Evolutionary conservation across 2,797 vertebrate species (phyloP).

Genomic region (Phrynocephalus guinanensis): DNA sequence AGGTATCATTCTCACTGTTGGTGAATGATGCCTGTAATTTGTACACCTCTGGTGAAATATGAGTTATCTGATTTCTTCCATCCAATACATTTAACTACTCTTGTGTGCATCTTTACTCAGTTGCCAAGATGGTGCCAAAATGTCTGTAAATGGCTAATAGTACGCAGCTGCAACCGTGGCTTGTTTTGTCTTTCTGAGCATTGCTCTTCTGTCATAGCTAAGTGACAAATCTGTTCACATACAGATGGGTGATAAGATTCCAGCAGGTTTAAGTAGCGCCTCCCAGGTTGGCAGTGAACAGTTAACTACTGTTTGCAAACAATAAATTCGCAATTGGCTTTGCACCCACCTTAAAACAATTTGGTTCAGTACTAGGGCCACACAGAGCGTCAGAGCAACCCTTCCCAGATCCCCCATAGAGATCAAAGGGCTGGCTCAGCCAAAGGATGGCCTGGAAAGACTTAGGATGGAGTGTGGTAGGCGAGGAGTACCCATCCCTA

Average conservation of each 20-base stretch:
- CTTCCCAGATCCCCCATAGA: slow-evolving; percentile 24
- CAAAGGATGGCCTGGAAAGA: slow-evolving; percentile 13
- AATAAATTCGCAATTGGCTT: slow-evolving; percentile 25
- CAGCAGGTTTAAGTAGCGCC: not conserved
- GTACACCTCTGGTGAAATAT: not conserved
- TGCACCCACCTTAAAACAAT: slow-evolving; percentile 39
- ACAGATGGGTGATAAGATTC: not conserved
- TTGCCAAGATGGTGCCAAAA: not conserved
- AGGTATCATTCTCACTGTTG: not conserved
- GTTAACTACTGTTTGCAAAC: slow-evolving; percentile 30
- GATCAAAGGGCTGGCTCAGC: slow-evolving; percentile 23
- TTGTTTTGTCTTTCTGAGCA: not conserved
- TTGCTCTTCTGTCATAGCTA: not conserved
- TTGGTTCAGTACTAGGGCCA: slow-evolving; percentile 18
- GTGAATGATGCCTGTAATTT: not conserved
- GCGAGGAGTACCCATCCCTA: slow-evolving; percentile 1
- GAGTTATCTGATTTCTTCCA: not conserved
- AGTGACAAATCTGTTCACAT: not conserved
- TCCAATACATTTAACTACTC: not conserved
- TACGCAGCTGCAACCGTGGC: not conserved
- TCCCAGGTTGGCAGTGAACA: slow-evolving; percentile 1
- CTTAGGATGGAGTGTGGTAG: slow-evolving; percentile 11
- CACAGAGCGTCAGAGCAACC: slow-evolving; percentile 20
- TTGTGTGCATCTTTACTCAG: not conserved
- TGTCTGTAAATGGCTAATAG: not conserved